phyloP scores from a whole-genome alignment of 2,113 vertebrate genomes.

The Albula glossodonta region DNA sequence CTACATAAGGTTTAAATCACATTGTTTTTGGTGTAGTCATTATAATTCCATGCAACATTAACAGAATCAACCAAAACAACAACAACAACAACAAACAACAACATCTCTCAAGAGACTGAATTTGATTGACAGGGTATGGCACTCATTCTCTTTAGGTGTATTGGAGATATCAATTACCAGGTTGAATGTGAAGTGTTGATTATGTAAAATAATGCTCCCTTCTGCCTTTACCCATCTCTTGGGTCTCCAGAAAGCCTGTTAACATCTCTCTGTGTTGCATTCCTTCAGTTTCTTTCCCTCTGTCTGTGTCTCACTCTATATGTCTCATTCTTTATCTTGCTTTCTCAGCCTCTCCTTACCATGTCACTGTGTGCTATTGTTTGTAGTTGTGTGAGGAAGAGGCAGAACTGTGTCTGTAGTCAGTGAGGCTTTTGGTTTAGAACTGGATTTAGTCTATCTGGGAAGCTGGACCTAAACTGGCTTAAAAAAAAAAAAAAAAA shows the following conservation, averaged over 20 bases:
- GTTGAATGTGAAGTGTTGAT: constrained; percentile 85
- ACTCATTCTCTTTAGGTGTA: constrained; percentile 72
- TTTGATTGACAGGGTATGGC: constrained; percentile 80
- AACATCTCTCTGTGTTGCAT: constrained; percentile 46
- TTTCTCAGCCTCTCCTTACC: neutral
- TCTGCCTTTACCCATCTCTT: constrained; percentile 68
- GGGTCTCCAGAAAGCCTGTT: constrained; percentile 52
- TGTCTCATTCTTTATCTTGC: no score
- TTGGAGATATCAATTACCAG: constrained; percentile 82
- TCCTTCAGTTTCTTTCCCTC: constrained; percentile 31
- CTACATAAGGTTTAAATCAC: neutral
- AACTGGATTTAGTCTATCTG: no score
- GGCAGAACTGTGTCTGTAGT: no score
- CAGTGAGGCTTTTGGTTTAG: no score
- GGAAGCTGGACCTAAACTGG: no score
- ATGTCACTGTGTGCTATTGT: neutral
- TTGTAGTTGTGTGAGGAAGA: neutral
- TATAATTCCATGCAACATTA: constrained; percentile 8
- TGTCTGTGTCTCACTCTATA: constrained; percentile 24
- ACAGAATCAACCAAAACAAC: constrained; percentile 59
- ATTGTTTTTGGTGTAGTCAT: constrained; percentile 7
- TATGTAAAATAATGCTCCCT: constrained; percentile 85
- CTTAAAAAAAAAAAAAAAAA: no score
- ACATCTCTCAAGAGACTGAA: constrained; percentile 76
- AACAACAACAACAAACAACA: constrained; percentile 66